These are phyloP conservation scores for Limnodromus scolopaceus DNA, from an alignment of 2,797 vertebrate genomes.

Conservation along the genomic window DNA sequence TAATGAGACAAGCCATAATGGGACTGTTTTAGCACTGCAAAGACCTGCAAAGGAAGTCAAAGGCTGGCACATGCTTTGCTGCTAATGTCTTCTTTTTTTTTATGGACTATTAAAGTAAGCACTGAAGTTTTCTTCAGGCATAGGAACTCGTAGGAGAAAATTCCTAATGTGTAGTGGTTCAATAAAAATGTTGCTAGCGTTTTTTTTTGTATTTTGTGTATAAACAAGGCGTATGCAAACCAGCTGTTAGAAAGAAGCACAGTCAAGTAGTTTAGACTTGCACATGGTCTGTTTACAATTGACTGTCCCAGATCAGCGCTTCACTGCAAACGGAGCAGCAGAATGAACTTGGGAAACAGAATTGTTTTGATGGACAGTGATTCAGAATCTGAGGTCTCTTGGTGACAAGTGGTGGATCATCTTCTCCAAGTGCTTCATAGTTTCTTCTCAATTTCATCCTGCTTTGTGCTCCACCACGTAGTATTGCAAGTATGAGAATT, in stretches of 20 bases:
- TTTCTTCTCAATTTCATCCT: neutral
- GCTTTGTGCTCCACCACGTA: neutral
- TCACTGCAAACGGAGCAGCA: neutral
- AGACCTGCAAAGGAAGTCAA: neutral
- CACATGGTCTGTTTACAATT: neutral
- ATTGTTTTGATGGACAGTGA: neutral
- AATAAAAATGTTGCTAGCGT: neutral
- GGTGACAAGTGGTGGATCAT: neutral
- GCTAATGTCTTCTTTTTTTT: neutral
- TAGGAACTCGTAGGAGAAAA: neutral
- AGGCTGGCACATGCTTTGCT: neutral
- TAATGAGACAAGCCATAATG: neutral
- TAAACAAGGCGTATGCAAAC: neutral
- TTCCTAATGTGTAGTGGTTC: neutral
- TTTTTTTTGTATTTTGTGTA: neutral
- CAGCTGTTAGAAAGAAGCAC: neutral
- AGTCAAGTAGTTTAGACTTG: neutral
- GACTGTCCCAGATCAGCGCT: neutral
- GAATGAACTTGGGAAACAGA: neutral
- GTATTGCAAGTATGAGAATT: neutral
- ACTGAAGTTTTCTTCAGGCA: neutral
- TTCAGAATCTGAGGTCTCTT: neutral
- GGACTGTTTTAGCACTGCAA: neutral
- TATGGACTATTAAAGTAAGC: neutral
- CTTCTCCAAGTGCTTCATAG: neutral